Base-by-base conservation (phyloP, 2,797 vertebrate genomes). In the Masticophis lateralis region DNA sequence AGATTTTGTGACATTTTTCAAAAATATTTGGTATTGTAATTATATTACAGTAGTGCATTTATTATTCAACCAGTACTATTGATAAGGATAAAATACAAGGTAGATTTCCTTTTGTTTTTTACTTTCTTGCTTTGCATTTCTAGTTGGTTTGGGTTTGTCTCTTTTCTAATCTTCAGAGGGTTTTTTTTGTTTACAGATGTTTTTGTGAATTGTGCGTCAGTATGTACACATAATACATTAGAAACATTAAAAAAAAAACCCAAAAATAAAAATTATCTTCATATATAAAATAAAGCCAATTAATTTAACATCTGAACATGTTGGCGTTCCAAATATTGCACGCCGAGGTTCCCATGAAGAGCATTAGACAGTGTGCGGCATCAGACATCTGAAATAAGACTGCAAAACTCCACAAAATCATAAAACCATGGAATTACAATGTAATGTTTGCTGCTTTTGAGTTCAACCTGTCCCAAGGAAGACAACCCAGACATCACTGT, bases 401-500 rank as follows among this genome's bases (percentile, higher is more conserved):
- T 2, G 9, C 27, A 11, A 32, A 60, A 60, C 53, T 0, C 27
- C 43, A 91, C 0, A 66, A 11, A 43, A 43, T 83, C 3, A 25
- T 13, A 5, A 86, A 93, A 51, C 93, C 74, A 22, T 28, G 12
- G 0, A 32, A 25, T 89, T 74, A 93, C 94, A 95, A 95, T 95
- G 7, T 7, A 28, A 4, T 97, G 96, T 98, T 97, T 97, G 97
- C 97, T 97, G 97, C 97, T 97, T 93, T 95, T 90, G 96, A 93
- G 88, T 87, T 94, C 96, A 95, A 95, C 93, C 94, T 91, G 95
- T 95, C 94, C 96, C 92, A 98, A 98, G 57, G 98, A 98, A 98
- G 96, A 98, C 98, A 98, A 97, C 98, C 97, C 98, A 98, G 98
- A 87, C 98, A 2, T 96, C 86, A 92, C 98, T 98, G 98, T 99